Base-by-base conservation (phyloP, 2,797 vertebrate genomes). In the Hoplostethus atlanticus region DNA sequence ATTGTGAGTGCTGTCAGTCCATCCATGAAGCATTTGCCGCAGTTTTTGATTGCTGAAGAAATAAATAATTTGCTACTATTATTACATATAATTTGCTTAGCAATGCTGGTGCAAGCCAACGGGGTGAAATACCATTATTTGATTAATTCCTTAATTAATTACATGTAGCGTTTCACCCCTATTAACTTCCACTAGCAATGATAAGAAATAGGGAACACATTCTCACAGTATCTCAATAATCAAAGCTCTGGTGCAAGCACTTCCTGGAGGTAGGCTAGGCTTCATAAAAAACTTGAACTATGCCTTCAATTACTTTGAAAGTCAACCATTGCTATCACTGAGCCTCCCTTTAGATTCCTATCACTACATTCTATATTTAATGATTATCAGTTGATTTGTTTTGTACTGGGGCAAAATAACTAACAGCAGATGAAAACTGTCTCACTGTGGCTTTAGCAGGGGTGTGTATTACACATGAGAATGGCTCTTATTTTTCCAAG, bases 271-370 rank as follows among this genome's bases (percentile, higher is more conserved):
- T 51, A 46, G 40, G 10, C 68, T n/a, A 59, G 52, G 42, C 52
- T 57, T 63, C 16, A 55, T 52, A 6, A 56, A 81, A 66, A 64
- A 46, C 34, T 58, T 17, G 53, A 86, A 64, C 46, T 71, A 75
- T 65, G 81, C 81, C 78, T 87, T 90, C 83, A 86, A 84, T 47
- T 62, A 71, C 50, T 56, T 28, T 68, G n/a, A 77, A 17, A 50
- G 70, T 63, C 51, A 58, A 51, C 21, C 68, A 58, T 16, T 70
- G 71, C 71, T 42, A 53, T 50, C 12, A 64, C 71, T 71, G 60
- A 84, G 84, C 84, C 72, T 74, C 77, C 52, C 54, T 67, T 56
- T 64, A 55, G 65, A 64, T 58, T 66, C 50, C 13, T 5, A 50
- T 31, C 16, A 4, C 68, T 31, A 13, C 21, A 53, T 12, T 30